Base-by-base conservation (phyloP, 2,113 vertebrate genomes). In the Bubo blakistoni region DNA sequence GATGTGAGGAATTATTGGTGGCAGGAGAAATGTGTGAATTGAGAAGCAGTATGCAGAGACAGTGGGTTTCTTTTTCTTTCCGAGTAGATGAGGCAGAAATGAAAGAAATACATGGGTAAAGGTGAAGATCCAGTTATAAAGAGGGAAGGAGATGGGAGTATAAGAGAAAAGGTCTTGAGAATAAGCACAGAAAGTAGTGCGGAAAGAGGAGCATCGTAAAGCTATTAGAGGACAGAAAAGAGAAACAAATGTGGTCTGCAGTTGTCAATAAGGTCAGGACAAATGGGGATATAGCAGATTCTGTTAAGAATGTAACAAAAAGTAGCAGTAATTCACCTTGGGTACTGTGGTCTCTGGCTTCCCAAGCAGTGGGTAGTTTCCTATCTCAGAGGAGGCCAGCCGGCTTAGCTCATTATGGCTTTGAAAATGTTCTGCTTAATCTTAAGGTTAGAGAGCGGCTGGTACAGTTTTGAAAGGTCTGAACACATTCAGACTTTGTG, bases 341-440 rank as follows among this genome's bases (percentile, higher is more conserved):
- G 42, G 27, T 88, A 62, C 42, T 54, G 22, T 22, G 71, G 62
- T 66, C 80, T 85, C 34, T 1, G 10, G 42, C 13, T 77, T 88
- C 84, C 73, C 62, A 70, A 78, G 52, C 81, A 70, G 85, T 15
- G n/a, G 51, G 62, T 73, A 78, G 90, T 96, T 97, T 82, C 84
- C 84, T 86, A 19, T 93, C 84, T 96, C 70, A 51, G 40, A 69
- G 71, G 81, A 91, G 92, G 74, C 66, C 84, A 58, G 42, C 4
- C 0, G 26, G 61, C 2, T 96, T 79, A 91, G 90, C 84, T 97
- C 93, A 94, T 96, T 97, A 91, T 42, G 49, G 58, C 85, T 90
- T 91, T 96, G 89, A 92, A 96, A 97, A 86, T 16, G 54, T 57
- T 29, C 71, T 78, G 30, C 87, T 94, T 96, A 95, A 90, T 97